phyloP scores from a whole-genome alignment of 1,140 invertebrate species.

The Diplogasteroides magnus region DNA sequence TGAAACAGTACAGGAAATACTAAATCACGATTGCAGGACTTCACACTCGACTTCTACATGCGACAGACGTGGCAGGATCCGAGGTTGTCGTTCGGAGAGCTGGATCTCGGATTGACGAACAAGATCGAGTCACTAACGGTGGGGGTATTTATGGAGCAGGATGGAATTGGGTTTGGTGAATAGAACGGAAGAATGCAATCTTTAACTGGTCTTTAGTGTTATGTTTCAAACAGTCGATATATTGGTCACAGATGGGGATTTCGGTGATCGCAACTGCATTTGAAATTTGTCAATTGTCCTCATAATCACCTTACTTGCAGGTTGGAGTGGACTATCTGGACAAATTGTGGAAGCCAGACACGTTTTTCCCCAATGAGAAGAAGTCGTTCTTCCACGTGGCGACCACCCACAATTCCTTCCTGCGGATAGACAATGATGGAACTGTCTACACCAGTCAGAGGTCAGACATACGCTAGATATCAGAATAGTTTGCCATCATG shows the following conservation, averaged over 20 bases:
- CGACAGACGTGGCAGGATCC: conserved; percentile 96
- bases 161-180: too few relatives aligned
- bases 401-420: conserved; percentile 71
- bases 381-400: conserved; percentile 96
- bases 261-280: too few relatives aligned
- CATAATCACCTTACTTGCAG: too few relatives aligned
- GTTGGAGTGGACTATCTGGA: conserved; percentile 86
- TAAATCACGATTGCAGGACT: conserved; percentile 68
- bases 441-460: conserved; percentile 40
- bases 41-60: conserved; percentile 96
- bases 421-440: conserved; percentile 59
- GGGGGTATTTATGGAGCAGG: background rate
- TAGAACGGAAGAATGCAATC: too few relatives aligned
- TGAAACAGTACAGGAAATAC: background rate
- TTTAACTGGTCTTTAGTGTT: too few relatives aligned
- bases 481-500: background rate
- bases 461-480: conserved; percentile 12
- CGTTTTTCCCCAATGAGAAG: conserved; percentile 86
- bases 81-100: conserved; percentile 78
- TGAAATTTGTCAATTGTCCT: too few relatives aligned
- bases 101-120: conserved; percentile 74
- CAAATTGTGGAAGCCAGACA: conserved; percentile 96
- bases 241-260: too few relatives aligned
- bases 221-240: too few relatives aligned
- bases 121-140: conserved; percentile 59